Conservation (phyloP, 2,797 vertebrate species). For the Tokudaia muenninki region DNA sequence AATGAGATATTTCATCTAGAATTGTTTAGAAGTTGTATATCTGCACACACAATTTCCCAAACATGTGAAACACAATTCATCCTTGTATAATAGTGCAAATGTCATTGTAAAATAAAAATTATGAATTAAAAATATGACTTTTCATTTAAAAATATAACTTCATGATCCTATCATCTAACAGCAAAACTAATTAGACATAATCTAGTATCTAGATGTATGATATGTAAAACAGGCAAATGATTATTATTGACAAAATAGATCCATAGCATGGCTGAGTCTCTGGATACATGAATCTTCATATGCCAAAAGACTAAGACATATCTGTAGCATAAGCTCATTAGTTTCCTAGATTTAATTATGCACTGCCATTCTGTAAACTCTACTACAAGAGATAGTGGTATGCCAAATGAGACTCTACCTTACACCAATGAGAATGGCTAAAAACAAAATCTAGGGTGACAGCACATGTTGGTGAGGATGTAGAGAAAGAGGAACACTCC, state of each 20-base stretch:
- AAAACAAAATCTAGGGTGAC: too few species aligned
- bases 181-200: not conserved
- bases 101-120: not conserved
- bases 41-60: not conserved
- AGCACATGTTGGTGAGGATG: too few species aligned
- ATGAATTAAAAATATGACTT: not conserved
- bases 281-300: not conserved
- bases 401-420: too few species aligned
- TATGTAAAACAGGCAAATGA: not conserved
- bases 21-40: not conserved
- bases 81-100: not conserved
- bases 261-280: not conserved
- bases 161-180: not conserved
- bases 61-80: not conserved
- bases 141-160: not conserved
- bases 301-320: not conserved
- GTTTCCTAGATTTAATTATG: not conserved
- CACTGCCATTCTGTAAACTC: not conserved
- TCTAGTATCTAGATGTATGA: not conserved
- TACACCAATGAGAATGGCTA: too few species aligned
- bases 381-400: not conserved
- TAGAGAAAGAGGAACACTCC: too few species aligned
- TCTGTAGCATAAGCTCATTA: accelerated
- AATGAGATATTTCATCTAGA: not conserved
- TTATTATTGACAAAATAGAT: not conserved